phyloP scores from a whole-genome alignment of 2,888 invertebrate species.

The Oscheius myriophilus region DNA sequence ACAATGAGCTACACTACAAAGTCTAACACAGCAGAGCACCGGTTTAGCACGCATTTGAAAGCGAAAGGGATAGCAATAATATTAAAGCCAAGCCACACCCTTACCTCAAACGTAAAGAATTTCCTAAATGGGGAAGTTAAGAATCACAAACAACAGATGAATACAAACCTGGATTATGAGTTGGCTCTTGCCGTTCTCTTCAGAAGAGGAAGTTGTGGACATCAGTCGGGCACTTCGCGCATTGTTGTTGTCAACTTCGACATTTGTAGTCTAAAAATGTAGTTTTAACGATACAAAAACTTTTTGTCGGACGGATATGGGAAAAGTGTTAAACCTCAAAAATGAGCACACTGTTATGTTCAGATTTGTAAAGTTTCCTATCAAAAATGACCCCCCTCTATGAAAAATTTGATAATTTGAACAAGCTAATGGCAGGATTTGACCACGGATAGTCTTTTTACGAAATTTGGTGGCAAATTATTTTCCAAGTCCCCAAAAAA shows the following conservation, averaged over 20 bases:
- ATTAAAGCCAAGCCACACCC: slow-evolving; percentile 20
- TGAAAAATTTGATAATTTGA: too few relatives aligned
- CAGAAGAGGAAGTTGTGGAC: slow-evolving; percentile 20
- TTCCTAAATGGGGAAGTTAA: slow-evolving; percentile 15
- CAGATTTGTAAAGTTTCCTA: too few relatives aligned
- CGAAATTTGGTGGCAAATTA: too few relatives aligned
- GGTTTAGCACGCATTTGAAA: slow-evolving; percentile 3
- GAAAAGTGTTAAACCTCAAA: not conserved
- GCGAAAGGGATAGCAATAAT: slow-evolving; percentile 9
- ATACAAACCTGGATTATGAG: slow-evolving; percentile 22
- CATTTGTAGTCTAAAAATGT: slow-evolving; percentile 16
- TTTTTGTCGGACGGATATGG: not conserved
- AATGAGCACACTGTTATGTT: not conserved
- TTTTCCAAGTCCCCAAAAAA: too few relatives aligned
- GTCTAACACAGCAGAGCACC: slow-evolving; percentile 10
- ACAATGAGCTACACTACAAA: not conserved
- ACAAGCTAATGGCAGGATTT: too few relatives aligned
- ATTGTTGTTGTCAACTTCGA: slow-evolving; percentile 5
- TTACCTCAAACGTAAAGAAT: slow-evolving; percentile 28
- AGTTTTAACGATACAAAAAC: not conserved
- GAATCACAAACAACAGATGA: too few relatives aligned
- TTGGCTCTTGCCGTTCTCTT: slow-evolving; percentile 23
- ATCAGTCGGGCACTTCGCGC: slow-evolving; percentile 6
- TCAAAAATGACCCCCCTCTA: too few relatives aligned
- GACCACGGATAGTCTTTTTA: too few relatives aligned